Base-by-base conservation (phyloP, 30 jellyfish, hydroid and myxozoan genomes). In the Aurelia aurita complex sp. Pacific region DNA sequence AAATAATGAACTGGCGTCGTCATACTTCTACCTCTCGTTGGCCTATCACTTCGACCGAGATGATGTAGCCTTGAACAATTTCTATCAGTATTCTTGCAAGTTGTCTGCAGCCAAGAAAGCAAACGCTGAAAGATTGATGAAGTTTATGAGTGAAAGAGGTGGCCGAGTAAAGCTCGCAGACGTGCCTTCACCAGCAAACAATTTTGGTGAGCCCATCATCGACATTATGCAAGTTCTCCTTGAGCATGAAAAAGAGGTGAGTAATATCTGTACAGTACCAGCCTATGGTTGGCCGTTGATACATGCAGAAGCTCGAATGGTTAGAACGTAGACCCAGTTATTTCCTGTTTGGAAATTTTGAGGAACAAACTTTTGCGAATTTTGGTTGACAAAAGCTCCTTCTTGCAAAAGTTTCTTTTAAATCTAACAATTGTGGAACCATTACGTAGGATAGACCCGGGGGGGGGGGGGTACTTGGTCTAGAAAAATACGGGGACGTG, bases 21-120 rank as follows among this genome's bases (percentile, higher is more conserved):
- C 92, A 4, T 76, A 88, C 77, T 79, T 73, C 63, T 88, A 88
- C 85, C 78, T 81, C 33, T 72, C 85, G 5, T 35, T 88, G 85
- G 97, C 97, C 69, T 74, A n/a, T 55, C 92, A 88, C 65, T 88
- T 88, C 54, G 89, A 88, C 64, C 79, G 97, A 19, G 91, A 81
- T 18, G 97, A 88, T 74, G 92, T 88, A 15, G 97, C 92, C 8
- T 51, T 88, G 82, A 69, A 34, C 14, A 88, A 88, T 71, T 74
- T 88, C 59, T 77, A 74, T 60, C 74, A 74, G 74, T 88, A 71
- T 59, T 80, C 81, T 57, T 33, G 80, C 74, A 88, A 88, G 57
- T 12, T 73, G 46, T 88, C 97, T n/a, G 85, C 38, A 32, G 66
- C 59, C 23, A 80, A 80, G 85, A 83, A 68, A 42, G 85, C 35